These are phyloP conservation scores for Cydia fagiglandana DNA, from an alignment of 1,140 invertebrate species.

Conservation along the genomic window DNA sequence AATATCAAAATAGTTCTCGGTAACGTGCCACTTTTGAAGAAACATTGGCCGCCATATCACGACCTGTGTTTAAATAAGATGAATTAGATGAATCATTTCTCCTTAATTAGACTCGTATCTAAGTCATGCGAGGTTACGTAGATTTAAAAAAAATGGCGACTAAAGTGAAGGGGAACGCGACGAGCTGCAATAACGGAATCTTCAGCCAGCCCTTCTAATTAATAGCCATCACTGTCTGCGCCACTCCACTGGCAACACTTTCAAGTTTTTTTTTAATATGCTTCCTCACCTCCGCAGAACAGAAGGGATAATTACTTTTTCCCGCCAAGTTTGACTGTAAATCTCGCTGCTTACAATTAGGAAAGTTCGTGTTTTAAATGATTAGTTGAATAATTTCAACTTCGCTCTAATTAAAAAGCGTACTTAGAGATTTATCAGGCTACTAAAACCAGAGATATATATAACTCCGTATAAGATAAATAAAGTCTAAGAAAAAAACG, in stretches of 20 bases:
- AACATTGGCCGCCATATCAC: too few relatives aligned
- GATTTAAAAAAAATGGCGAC: conserved; percentile 10
- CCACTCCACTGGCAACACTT: conserved; percentile 73
- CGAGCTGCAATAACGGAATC: conserved; percentile 70
- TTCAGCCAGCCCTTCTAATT: conserved; percentile 77
- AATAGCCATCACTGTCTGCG: conserved; percentile 77
- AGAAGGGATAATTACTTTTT: conserved; percentile 77
- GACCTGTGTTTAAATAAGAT: too few relatives aligned
- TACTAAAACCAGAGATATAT: too few relatives aligned
- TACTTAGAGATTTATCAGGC: neutral
- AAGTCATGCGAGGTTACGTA: too few relatives aligned
- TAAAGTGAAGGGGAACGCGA: conserved; percentile 38
- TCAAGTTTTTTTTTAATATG: conserved; percentile 77
- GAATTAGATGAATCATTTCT: too few relatives aligned
- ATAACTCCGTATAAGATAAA: too few relatives aligned
- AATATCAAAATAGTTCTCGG: too few relatives aligned
- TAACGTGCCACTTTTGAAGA: too few relatives aligned
- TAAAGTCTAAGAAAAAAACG: too few relatives aligned
- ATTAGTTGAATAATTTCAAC: conserved; percentile 22
- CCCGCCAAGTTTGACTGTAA: conserved; percentile 61
- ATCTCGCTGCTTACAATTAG: conserved; percentile 67
- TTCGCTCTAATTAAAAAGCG: conserved; percentile 19
- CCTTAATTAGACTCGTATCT: too few relatives aligned
- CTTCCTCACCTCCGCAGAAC: conserved; percentile 76
- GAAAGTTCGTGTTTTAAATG: conserved; percentile 59